Evolutionary conservation across 2,797 vertebrate species (phyloP).

Genomic region (Leuciscus waleckii): DNA sequence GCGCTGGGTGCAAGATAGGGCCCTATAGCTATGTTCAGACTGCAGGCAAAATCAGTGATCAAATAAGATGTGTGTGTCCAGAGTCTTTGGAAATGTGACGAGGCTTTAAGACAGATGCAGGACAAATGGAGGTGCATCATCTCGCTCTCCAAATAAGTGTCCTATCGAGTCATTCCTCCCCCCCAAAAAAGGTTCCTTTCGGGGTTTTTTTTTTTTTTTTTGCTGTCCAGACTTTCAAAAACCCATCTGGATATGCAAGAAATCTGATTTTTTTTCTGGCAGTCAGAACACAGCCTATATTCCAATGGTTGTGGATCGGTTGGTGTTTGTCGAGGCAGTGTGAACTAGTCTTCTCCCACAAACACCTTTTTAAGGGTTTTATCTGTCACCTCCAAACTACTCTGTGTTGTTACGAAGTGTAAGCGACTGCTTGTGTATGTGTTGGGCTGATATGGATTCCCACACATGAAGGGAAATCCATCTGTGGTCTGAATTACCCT

Average conservation of each 20-base stretch:
- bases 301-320: too few species aligned
- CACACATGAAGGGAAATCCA: not conserved
- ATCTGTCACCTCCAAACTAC: not conserved
- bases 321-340: not conserved
- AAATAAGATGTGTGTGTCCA: too few species aligned
- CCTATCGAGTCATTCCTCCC: too few species aligned
- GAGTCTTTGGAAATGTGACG: too few species aligned
- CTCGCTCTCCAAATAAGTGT: too few species aligned
- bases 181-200: too few species aligned
- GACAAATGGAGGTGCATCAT: too few species aligned
- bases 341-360: slow-evolving; percentile 1
- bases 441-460: not conserved
- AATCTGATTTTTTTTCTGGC: not conserved
- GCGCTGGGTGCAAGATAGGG: too few species aligned
- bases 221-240: not conserved
- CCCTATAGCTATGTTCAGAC: too few species aligned
- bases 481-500: slow-evolving; percentile 12
- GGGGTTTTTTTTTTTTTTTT: not conserved
- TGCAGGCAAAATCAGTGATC: too few species aligned
- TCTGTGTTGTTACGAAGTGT: not conserved
- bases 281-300: not conserved
- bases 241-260: not conserved
- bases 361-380: not conserved
- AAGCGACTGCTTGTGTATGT: not conserved
- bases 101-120: too few species aligned